phyloP scores from a whole-genome alignment of 2,113 vertebrate species.

The Grallaria varia region DNA sequence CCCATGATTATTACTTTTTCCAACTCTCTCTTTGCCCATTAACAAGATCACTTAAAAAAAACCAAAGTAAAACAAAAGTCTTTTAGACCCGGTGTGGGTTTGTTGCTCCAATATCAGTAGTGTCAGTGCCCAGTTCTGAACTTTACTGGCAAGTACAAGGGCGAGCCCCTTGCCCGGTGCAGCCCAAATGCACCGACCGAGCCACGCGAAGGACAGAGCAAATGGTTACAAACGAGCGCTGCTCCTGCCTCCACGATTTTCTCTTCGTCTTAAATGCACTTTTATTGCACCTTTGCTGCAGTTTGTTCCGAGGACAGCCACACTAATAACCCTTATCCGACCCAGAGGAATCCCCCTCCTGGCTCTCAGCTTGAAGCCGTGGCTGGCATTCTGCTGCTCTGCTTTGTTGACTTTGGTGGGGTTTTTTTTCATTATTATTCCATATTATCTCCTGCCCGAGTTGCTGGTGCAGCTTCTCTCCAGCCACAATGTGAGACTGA shows the following conservation, averaged over 20 bases:
- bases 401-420: constrained; percentile 9
- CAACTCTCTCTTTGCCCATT: not conserved
- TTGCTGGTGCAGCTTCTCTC: not conserved
- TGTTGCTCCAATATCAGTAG: rapidly evolving
- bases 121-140: not conserved
- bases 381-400: not conserved
- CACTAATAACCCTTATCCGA: not conserved
- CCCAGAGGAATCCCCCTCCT: not conserved
- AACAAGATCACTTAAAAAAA: not conserved
- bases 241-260: not conserved
- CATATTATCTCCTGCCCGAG: not conserved
- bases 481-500: not conserved
- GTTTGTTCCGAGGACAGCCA: not conserved
- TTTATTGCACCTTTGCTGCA: not conserved
- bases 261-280: not conserved
- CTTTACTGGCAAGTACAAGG: not conserved
- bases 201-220: not conserved
- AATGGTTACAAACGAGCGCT: not conserved
- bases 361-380: not conserved
- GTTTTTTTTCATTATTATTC: constrained; percentile 1
- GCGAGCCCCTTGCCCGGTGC: not conserved
- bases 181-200: not conserved
- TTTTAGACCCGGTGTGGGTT: not conserved
- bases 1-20: not conserved
- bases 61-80: not conserved